Conservation (phyloP, 2,797 vertebrate genomes). For the Scolopax bukidnonensis region DNA sequence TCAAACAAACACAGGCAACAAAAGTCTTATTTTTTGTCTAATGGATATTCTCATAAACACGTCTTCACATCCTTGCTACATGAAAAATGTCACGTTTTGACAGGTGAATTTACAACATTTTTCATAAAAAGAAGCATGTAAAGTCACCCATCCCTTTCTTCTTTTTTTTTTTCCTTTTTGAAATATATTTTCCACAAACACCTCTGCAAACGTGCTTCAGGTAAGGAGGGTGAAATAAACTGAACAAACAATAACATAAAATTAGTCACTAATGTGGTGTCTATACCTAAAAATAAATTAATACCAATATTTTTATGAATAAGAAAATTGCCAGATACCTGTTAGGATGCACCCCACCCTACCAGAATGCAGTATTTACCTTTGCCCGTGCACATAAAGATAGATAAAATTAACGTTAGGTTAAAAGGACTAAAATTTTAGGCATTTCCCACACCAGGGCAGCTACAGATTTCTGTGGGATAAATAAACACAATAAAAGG, state of each 20-base stretch:
- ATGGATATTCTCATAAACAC: not conserved
- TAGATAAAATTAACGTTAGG: not conserved
- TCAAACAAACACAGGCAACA: not conserved
- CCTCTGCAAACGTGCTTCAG: not conserved
- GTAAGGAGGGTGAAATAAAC: not conserved
- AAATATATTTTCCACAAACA: not conserved
- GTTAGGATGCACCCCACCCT: not conserved
- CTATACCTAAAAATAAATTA: not conserved
- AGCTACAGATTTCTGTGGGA: not conserved
- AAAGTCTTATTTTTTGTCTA: not conserved
- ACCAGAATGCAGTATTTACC: not conserved
- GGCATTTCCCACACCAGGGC: not conserved
- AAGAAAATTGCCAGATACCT: not conserved
- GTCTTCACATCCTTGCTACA: accelerated
- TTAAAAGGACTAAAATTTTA: not conserved
- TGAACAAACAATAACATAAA: not conserved
- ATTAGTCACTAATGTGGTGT: not conserved
- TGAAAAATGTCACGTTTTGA: not conserved
- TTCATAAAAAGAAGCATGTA: not conserved
- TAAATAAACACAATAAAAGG: not conserved
- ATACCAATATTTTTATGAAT: not conserved
- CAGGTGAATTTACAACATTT: not conserved
- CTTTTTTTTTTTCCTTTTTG: not conserved
- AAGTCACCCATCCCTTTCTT: not conserved
- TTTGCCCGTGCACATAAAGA: not conserved